These are phyloP conservation scores for Camponotus vicinus DNA, from an alignment of 1,140 invertebrate species.

Conservation along the genomic window DNA sequence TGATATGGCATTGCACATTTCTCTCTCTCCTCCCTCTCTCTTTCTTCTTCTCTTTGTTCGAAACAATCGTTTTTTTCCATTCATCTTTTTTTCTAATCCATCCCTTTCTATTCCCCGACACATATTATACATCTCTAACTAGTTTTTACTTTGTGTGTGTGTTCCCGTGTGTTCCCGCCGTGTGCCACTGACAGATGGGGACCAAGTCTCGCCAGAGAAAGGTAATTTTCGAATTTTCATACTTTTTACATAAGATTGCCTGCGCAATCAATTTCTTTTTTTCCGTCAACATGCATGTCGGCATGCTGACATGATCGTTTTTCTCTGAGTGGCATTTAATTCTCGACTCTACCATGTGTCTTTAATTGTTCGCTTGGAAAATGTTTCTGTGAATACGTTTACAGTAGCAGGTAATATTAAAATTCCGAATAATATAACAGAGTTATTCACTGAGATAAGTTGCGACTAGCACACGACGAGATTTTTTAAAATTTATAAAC, in stretches of 20 bases:
- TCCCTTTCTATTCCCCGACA: constrained; percentile 1
- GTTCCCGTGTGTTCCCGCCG: constrained; percentile 74
- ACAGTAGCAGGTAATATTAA: constrained; percentile 4
- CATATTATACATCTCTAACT: constrained; percentile 73
- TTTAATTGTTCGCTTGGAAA: constrained; percentile 22
- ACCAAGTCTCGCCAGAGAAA: constrained; percentile 87
- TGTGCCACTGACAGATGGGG: constrained; percentile 84
- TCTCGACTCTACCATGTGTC: constrained; percentile 26
- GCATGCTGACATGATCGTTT: constrained; percentile 62
- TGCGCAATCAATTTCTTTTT: constrained; percentile 24
- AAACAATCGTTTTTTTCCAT: not conserved
- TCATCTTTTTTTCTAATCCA: not conserved
- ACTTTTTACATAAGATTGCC: constrained; percentile 17
- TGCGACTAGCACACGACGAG: not conserved
- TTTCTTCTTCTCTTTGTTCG: not conserved
- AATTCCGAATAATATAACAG: not conserved
- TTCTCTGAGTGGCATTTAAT: constrained; percentile 37
- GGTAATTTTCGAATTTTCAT: constrained; percentile 81
- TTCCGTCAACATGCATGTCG: constrained; percentile 54
- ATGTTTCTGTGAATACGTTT: constrained; percentile 19
- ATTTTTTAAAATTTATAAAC: not conserved
- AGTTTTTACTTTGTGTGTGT: constrained; percentile 78
- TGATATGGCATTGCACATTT: not conserved
- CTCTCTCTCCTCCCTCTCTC: not conserved
- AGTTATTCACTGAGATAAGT: not conserved